Evolutionary conservation across 2,888 invertebrate species (phyloP), one percentile per base, ranked within the genome.

Genomic region (Sabellastarte sp.): DNA sequence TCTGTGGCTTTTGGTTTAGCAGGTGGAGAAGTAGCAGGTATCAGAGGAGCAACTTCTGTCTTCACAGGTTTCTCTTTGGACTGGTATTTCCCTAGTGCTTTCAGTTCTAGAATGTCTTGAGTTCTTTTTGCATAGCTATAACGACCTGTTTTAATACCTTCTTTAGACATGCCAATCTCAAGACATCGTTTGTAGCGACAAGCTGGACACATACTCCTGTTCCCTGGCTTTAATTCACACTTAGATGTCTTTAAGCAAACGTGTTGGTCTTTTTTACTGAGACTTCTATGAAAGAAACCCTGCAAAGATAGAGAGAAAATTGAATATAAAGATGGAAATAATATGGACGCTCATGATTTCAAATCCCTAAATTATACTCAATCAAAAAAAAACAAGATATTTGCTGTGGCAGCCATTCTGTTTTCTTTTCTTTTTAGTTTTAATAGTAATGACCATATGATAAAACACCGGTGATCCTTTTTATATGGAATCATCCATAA

Each of bases 101-200:
- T 10, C 20, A 41, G 10, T 41, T 41, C 41, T 15, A 41, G 41
- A 15, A 41, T 41, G 41, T 41, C 41, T 41, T 41, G 41, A 15
- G 41, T 41, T 41, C 41, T 41, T 41, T 41, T 41, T 10, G 41
- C 41, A 41, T 41, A 41, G 20, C 41, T 41, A 41, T 41, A 41
- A 15, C 41, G 55, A 55, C 26, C 24, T 15, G 55, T 55, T 26
- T 24, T 55, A 55, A 55, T 55, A 15, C 29, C 29, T 55, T 55
- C 15, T n/a, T 55, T 24, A 15, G 55, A 26, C 29, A 55, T 26
- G 29, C 55, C 24, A 55, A 55, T 55, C n/a, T 55, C 29, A 26
- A 55, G 5, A 55, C 55, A 55, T 55, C 26, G 29, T 55, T 55
- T 5, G 15, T 26, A 28, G 55, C 55, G 26, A 26, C 24, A 26